These are phyloP conservation scores for Buteo buteo DNA, from an alignment of 2,113 vertebrate species.

Conservation along the genomic window DNA sequence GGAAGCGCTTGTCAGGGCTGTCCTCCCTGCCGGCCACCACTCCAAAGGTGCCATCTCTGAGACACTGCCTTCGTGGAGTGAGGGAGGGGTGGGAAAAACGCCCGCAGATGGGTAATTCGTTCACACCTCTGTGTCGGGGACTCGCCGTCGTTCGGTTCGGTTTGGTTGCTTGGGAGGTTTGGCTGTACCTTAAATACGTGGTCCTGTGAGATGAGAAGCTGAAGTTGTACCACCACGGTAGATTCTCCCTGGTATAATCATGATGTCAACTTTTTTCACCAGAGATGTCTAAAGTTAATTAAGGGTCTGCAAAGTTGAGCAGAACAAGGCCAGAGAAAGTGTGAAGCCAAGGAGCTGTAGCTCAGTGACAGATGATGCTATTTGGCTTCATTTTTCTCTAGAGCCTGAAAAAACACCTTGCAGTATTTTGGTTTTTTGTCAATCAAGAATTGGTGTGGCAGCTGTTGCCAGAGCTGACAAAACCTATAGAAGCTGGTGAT, in stretches of 20 bases:
- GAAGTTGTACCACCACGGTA: neutral
- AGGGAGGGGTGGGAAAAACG: neutral
- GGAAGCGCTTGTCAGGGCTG: neutral
- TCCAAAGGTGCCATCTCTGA: neutral
- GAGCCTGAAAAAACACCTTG: neutral
- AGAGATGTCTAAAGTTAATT: neutral
- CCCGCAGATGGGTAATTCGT: neutral
- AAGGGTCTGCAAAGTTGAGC: neutral
- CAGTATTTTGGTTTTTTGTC: neutral
- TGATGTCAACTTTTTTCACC: neutral
- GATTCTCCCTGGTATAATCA: neutral
- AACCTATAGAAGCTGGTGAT: neutral
- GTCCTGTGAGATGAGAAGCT: neutral
- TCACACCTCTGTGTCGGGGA: neutral
- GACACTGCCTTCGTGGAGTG: neutral
- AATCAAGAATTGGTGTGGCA: neutral
- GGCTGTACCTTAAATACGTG: neutral
- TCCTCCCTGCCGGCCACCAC: neutral
- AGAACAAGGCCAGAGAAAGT: neutral
- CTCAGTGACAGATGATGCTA: accelerated
- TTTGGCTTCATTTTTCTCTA: neutral
- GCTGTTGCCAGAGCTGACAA: neutral
- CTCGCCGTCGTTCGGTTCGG: accelerated
- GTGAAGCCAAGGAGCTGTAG: neutral
- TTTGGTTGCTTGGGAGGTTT: neutral